A percentile compares a stretch with the other conserved stretches of the same genome.
phyloP scores from a whole-genome alignment of 2,797 vertebrate genomes.

The Pangasius djambal region DNA sequence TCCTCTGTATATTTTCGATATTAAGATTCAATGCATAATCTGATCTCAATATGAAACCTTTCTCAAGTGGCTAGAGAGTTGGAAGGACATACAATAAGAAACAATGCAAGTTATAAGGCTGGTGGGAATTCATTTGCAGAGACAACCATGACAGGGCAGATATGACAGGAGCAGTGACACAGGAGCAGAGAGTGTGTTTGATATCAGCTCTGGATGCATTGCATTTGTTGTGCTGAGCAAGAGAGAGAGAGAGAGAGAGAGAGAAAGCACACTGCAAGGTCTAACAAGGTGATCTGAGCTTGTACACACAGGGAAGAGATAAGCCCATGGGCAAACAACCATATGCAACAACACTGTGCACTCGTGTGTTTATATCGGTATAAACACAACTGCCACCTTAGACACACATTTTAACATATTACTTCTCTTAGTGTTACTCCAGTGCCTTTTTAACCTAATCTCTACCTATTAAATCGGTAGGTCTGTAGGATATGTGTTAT shows the following conservation, averaged over 20 bases:
- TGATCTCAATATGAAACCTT: background rate
- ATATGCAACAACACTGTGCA: constrained; percentile 9
- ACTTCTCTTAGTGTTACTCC: background rate
- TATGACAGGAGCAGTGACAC: background rate
- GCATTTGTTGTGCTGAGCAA: background rate
- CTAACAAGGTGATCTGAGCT: constrained; percentile 33
- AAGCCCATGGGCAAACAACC: constrained; percentile 26
- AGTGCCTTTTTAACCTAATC: background rate
- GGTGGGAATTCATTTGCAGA: background rate
- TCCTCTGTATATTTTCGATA: background rate
- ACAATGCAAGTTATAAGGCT: background rate
- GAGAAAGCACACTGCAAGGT: constrained; percentile 8
- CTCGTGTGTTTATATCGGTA: background rate
- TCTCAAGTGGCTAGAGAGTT: background rate
- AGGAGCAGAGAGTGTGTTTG: background rate
- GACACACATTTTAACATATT: background rate
- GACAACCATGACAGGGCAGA: background rate
- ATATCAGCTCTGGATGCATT: background rate
- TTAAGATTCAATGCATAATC: background rate
- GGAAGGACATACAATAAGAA: background rate
- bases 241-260: background rate
- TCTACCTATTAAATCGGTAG: background rate
- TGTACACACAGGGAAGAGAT: constrained; percentile 27
- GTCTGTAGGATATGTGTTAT: background rate
- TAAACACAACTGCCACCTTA: constrained; percentile 40